Conservation (phyloP, 1,140 invertebrate genomes). For the Sminthurinus signatus region DNA sequence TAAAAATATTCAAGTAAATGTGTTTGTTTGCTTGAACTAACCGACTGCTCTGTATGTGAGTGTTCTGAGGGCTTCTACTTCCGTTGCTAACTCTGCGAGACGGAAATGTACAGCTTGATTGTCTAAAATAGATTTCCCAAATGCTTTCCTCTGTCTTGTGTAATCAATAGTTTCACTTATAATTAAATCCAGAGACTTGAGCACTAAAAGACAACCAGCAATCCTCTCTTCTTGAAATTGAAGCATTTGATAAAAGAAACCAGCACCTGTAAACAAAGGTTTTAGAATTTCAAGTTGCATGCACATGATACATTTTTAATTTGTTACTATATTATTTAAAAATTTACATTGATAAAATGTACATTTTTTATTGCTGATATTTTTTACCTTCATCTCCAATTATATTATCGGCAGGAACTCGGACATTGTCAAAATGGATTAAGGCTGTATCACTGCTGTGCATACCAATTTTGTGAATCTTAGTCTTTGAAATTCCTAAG, state of each 20-base stretch:
- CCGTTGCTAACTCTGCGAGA: constrained; percentile 54
- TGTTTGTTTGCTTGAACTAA: constrained; percentile 13
- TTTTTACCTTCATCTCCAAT: constrained; percentile 54
- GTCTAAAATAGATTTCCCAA: constrained; percentile 51
- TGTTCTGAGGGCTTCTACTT: constrained; percentile 52
- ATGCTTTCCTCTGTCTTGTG: constrained; percentile 48
- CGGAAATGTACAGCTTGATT: constrained; percentile 54
- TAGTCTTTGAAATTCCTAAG: constrained; percentile 44
- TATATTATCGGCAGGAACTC: constrained; percentile 51
- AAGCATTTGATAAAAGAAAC: constrained; percentile 58
- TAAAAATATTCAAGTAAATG: background rate
- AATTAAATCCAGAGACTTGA: constrained; percentile 46
- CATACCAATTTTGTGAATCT: constrained; percentile 54
- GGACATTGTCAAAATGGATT: constrained; percentile 56
- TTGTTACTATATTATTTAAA: too few relatives aligned
- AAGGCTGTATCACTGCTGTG: constrained; percentile 54
- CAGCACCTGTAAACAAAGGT: constrained; percentile 44
- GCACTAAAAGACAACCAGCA: constrained; percentile 45
- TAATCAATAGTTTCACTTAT: constrained; percentile 53
- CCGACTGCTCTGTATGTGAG: constrained; percentile 49
- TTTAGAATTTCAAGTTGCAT: too few relatives aligned
- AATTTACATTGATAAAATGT: too few relatives aligned
- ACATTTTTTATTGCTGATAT: background rate
- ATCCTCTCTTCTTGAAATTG: constrained; percentile 55
- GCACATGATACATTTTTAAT: too few relatives aligned